A percentile compares a stretch with the other conserved stretches of the same genome.
These are phyloP conservation scores for Trichomycterus rosablanca DNA, from an alignment of 2,113 vertebrate genomes.

Conservation along the genomic window DNA sequence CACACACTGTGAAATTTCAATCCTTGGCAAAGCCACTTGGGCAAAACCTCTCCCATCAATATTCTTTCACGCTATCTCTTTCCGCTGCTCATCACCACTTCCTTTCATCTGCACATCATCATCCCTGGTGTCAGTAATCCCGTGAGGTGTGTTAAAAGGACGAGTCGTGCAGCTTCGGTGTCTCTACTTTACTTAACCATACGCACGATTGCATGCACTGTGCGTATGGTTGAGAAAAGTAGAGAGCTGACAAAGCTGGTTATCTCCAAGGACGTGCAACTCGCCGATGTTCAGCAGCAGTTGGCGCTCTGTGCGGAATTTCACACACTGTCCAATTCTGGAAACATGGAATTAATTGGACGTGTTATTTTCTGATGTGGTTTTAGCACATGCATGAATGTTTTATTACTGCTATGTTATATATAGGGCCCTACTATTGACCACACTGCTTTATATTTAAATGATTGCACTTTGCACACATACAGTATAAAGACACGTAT, in stretches of 20 bases:
- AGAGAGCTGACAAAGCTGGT: too few relatives aligned
- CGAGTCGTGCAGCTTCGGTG: slow-evolving; percentile 35
- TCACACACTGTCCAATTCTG: slow-evolving; percentile 4
- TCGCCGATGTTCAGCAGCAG: slow-evolving; percentile 13
- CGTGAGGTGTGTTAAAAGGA: slow-evolving; percentile 45
- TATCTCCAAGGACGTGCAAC: slow-evolving; percentile 17
- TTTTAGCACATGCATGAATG: neutral
- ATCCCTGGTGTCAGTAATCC: slow-evolving; percentile 46
- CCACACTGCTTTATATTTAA: too few relatives aligned
- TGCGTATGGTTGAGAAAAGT: too few relatives aligned
- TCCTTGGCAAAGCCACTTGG: slow-evolving; percentile 30
- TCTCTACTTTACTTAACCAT: too few relatives aligned
- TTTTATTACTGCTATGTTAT: too few relatives aligned
- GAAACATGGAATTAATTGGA: neutral
- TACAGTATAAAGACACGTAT: neutral
- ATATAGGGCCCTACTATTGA: too few relatives aligned
- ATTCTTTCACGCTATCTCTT: neutral
- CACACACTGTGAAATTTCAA: slow-evolving; percentile 28
- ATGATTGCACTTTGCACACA: too few relatives aligned
- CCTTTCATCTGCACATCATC: slow-evolving; percentile 42
- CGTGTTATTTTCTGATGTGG: too few relatives aligned
- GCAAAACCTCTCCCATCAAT: slow-evolving; percentile 22
- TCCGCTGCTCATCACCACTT: slow-evolving; percentile 39
- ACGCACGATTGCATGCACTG: too few relatives aligned
- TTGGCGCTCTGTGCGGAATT: slow-evolving; percentile 15